Evolutionary conservation across 2,888 invertebrate species (phyloP).

Genomic region (Pyrgus malvae): DNA sequence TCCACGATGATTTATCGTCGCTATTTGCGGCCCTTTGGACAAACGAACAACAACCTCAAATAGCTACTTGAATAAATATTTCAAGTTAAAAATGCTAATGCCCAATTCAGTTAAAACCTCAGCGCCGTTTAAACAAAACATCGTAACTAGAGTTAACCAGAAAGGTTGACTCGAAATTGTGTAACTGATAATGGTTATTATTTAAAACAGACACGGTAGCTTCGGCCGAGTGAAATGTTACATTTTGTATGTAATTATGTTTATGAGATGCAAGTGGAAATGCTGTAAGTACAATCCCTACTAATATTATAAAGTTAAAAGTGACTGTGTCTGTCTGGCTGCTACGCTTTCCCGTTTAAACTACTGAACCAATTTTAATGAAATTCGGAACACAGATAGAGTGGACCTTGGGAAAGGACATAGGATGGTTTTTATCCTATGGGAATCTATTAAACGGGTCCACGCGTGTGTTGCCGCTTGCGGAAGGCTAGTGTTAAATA

Average conservation of each 20-base stretch:
- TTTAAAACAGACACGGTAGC: slow-evolving; percentile 44
- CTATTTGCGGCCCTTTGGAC: slow-evolving; percentile 54
- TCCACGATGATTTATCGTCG: slow-evolving; percentile 46
- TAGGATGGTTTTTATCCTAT: too few relatives aligned
- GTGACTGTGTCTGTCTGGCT: too few relatives aligned
- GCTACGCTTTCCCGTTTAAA: too few relatives aligned
- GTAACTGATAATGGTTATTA: slow-evolving; percentile 26
- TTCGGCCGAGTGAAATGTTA: slow-evolving; percentile 38
- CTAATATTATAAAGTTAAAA: too few relatives aligned
- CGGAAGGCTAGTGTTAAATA: too few relatives aligned
- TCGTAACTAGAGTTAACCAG: not conserved
- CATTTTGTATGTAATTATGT: slow-evolving; percentile 43
- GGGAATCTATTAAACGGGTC: too few relatives aligned
- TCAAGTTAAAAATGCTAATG: slow-evolving; percentile 58
- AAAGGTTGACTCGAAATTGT: slow-evolving; percentile 1
- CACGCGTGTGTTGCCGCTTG: too few relatives aligned
- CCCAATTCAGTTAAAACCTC: not conserved
- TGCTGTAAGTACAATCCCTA: slow-evolving; percentile 17
- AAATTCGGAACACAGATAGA: too few relatives aligned
- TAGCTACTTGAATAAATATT: slow-evolving; percentile 68
- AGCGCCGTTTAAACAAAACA: not conserved
- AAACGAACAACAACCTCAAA: slow-evolving; percentile 55
- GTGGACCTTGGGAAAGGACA: too few relatives aligned
- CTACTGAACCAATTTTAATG: too few relatives aligned
- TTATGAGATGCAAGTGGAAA: slow-evolving; percentile 40